phyloP scores from a whole-genome alignment of 2,797 vertebrate genomes.

The Hemitrygon akajei region DNA sequence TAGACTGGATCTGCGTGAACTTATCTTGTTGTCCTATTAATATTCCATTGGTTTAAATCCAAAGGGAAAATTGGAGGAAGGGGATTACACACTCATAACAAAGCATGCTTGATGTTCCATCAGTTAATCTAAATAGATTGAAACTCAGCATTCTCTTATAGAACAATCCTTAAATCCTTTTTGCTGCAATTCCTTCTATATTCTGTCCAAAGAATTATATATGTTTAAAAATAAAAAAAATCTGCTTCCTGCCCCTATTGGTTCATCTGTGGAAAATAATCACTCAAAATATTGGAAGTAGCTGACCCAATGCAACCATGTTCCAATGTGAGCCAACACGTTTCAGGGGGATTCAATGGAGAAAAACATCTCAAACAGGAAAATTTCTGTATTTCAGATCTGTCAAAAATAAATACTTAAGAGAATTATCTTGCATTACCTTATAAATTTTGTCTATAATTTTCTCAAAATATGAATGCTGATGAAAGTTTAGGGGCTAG shows the following conservation, averaged over 20 bases:
- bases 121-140: neutral
- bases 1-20: conserved; percentile 11
- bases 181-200: neutral
- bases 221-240: neutral
- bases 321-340: neutral
- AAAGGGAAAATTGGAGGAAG: neutral
- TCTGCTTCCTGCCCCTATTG: neutral
- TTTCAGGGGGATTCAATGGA: neutral
- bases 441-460: neutral
- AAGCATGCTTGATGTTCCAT: neutral
- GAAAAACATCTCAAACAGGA: neutral
- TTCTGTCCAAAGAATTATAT: neutral
- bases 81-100: neutral
- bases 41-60: conserved; percentile 15
- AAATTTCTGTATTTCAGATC: neutral
- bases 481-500: too few species aligned
- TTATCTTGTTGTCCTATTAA: neutral
- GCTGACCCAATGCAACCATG: neutral
- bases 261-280: neutral
- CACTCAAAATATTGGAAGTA: neutral
- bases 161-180: neutral
- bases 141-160: neutral
- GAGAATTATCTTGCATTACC: neutral
- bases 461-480: neutral
- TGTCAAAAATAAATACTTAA: neutral